A percentile compares a stretch with the other conserved stretches of the same genome.
Evolutionary conservation across 2,888 invertebrate genomes (phyloP).

Genomic region (Punctoribates punctum): DNA sequence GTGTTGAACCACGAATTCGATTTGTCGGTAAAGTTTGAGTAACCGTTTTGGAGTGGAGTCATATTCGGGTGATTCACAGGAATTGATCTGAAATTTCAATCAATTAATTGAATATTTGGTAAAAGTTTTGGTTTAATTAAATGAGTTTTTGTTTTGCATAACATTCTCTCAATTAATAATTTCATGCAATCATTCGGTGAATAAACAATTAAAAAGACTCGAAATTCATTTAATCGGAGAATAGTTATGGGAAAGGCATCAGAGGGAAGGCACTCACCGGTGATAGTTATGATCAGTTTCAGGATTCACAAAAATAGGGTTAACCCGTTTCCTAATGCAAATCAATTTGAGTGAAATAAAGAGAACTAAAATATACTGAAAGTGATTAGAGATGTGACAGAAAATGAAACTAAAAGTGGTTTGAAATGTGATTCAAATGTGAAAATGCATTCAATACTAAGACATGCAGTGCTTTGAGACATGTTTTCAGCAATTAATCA

Average conservation of each 20-base stretch:
- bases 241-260: slow-evolving; percentile 5
- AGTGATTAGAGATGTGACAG: not conserved
- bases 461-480: too few relatives aligned
- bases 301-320: not conserved
- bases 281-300: slow-evolving; percentile 28
- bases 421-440: too few relatives aligned
- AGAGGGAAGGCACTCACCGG: slow-evolving; percentile 8
- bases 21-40: slow-evolving; percentile 11
- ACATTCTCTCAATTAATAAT: slow-evolving; percentile 13
- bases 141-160: not conserved
- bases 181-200: not conserved
- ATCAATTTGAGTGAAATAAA: not conserved
- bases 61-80: slow-evolving; percentile 37
- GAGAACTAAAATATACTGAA: not conserved
- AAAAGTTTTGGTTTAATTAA: not conserved
- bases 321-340: slow-evolving; percentile 2
- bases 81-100: slow-evolving; percentile 17
- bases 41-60: slow-evolving; percentile 36
- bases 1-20: not conserved
- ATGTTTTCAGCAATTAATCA: not conserved
- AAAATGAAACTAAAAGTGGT: not conserved
- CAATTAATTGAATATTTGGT: not conserved
- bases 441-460: too few relatives aligned
- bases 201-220: not conserved
- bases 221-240: slow-evolving; percentile 2